Percentiles rank a stretch among this genome's conserved stretches.
These are phyloP conservation scores for Diplodus sargus DNA, from an alignment of 2,797 vertebrate species.

Conservation along the genomic window DNA sequence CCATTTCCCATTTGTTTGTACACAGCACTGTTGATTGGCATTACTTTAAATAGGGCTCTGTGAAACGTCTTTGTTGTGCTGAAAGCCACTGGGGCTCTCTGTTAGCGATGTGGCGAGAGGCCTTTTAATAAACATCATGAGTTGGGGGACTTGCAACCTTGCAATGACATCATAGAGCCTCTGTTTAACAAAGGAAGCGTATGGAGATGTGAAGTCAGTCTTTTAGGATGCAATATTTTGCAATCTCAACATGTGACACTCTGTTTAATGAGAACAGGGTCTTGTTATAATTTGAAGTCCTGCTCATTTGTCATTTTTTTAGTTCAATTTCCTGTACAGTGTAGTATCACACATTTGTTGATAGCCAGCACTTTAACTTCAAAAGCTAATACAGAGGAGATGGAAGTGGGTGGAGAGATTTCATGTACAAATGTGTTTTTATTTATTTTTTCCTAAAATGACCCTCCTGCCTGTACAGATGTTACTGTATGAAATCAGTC, in stretches of 20 bases:
- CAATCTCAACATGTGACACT: background rate
- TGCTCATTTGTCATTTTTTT: background rate
- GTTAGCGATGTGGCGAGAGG: too few relatives aligned
- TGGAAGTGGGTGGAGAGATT: constrained; percentile 22
- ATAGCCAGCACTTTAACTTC: constrained; percentile 37
- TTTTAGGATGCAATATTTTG: too few relatives aligned
- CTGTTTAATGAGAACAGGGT: background rate
- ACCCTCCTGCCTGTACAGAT: constrained; percentile 25
- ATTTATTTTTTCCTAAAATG: constrained; percentile 12
- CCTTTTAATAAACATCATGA: too few relatives aligned
- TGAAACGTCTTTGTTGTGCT: too few relatives aligned
- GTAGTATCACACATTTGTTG: constrained; percentile 17
- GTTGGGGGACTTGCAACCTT: background rate
- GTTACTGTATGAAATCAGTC: constrained; percentile 16
- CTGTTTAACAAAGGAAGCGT: too few relatives aligned
- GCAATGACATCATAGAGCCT: background rate
- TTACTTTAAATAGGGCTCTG: too few relatives aligned
- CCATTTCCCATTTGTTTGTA: too few relatives aligned
- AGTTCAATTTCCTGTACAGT: constrained; percentile 6
- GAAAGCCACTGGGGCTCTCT: too few relatives aligned
- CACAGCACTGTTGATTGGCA: too few relatives aligned
- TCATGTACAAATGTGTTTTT: constrained; percentile 1
- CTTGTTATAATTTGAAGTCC: background rate
- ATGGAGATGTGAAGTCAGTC: background rate
- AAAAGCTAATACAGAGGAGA: constrained; percentile 15